A percentile compares a stretch with the other conserved stretches of the same genome.
phyloP scores from a whole-genome alignment of 2,113 vertebrate genomes.

The Scytalopus superciliaris region DNA sequence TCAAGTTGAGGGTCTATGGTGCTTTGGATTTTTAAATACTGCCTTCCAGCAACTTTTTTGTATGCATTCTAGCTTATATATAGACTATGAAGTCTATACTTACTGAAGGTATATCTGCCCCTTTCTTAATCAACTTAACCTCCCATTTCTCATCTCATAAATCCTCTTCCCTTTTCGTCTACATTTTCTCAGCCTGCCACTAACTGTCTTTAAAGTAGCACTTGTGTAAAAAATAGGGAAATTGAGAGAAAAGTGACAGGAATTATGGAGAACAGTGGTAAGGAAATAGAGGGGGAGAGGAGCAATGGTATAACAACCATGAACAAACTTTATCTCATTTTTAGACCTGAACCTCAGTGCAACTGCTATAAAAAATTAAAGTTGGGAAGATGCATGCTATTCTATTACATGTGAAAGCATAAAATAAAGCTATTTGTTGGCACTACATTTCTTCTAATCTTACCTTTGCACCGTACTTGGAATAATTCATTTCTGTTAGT shows the following conservation, averaged over 20 bases:
- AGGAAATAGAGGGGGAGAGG: not conserved
- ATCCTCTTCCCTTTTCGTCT: not conserved
- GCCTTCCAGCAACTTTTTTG: not conserved
- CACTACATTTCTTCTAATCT: conserved; percentile 8
- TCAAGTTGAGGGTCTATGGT: not conserved
- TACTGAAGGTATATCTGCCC: not conserved
- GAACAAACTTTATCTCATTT: not conserved
- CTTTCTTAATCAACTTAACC: not conserved
- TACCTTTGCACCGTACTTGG: conserved; percentile 97
- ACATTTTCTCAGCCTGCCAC: not conserved
- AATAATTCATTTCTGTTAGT: conserved; percentile 99
- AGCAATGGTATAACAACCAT: not conserved
- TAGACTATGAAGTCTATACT: not conserved
- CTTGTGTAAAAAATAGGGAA: not conserved
- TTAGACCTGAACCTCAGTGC: not conserved
- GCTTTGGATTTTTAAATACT: not conserved
- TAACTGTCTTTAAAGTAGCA: not conserved
- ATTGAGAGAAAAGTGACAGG: not conserved
- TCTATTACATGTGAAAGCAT: not conserved
- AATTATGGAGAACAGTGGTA: not conserved
- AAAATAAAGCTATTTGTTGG: not conserved
- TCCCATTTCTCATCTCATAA: not conserved
- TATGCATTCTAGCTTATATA: not conserved
- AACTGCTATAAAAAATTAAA: not conserved
- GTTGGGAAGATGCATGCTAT: not conserved